Evolutionary conservation across 2,797 vertebrate genomes (phyloP).

Genomic region (Pipistrellus kuhlii): DNA sequence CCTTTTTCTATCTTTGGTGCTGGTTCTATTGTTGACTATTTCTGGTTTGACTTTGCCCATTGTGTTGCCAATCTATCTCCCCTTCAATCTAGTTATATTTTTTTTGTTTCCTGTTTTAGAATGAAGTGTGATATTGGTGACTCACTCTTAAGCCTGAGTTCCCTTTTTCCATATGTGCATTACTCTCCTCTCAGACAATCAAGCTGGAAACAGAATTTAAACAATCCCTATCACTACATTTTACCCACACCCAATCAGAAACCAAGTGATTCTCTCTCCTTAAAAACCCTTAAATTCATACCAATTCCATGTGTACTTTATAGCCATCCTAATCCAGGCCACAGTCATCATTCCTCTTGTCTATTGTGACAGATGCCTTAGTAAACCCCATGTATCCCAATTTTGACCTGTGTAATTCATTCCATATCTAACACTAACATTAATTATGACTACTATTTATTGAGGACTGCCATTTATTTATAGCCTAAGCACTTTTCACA

Average conservation of each 20-base stretch:
- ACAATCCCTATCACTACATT: background rate
- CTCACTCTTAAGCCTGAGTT: constrained; percentile 7
- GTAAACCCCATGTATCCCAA: background rate
- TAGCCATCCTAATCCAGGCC: background rate
- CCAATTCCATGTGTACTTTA: background rate
- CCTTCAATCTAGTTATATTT: constrained; percentile 10
- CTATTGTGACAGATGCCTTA: background rate
- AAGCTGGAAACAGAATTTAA: background rate
- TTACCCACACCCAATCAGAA: background rate
- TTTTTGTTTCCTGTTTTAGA: constrained; percentile 3
- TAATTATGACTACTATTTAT: background rate
- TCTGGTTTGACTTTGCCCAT: background rate
- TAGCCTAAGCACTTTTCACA: background rate
- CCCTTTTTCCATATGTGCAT: background rate
- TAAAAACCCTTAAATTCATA: background rate
- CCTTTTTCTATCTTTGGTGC: background rate
- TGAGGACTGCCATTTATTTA: background rate
- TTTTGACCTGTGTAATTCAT: background rate
- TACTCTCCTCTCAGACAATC: background rate
- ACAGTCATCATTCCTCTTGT: background rate
- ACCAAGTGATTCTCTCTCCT: background rate
- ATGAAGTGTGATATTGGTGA: constrained; percentile 3
- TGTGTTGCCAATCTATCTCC: background rate
- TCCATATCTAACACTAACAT: background rate
- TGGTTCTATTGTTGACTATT: background rate